A percentile compares a stretch with the other conserved stretches of the same genome.
Evolutionary conservation across 2,113 vertebrate genomes (phyloP).

Genomic region (Butastur rufipennis): DNA sequence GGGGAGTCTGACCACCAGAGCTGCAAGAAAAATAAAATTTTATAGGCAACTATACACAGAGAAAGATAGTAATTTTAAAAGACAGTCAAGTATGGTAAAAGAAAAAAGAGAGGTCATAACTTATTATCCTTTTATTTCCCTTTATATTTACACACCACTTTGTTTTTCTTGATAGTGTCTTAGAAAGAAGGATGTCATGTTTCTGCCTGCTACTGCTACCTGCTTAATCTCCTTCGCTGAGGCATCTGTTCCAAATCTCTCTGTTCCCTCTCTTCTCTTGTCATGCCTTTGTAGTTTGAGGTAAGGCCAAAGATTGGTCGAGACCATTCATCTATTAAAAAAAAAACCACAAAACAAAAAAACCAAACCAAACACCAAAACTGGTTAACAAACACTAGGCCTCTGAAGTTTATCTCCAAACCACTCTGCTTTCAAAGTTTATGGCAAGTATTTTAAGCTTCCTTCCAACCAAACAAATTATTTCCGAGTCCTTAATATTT

Average conservation of each 20-base stretch:
- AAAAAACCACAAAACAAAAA: not conserved
- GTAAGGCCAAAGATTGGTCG: constrained; percentile 96
- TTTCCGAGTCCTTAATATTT: not conserved
- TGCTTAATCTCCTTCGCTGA: constrained; percentile 86
- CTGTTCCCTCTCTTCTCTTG: constrained; percentile 94
- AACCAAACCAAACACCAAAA: not conserved
- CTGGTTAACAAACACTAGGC: not conserved
- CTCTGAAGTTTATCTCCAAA: not conserved
- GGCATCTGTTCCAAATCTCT: constrained; percentile 97
- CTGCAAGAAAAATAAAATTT: constrained; percentile 64
- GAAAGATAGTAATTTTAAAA: not conserved
- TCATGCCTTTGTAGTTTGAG: constrained; percentile 98
- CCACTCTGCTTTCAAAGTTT: not conserved
- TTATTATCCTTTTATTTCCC: not conserved
- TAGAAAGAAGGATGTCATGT: not conserved
- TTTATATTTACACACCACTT: not conserved
- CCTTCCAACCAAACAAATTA: not conserved
- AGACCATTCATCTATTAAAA: constrained; percentile 91
- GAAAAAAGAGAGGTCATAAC: not conserved
- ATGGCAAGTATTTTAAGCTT: not conserved
- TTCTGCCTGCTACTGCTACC: constrained; percentile 70
- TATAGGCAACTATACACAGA: not conserved
- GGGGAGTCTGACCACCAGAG: constrained; percentile 94
- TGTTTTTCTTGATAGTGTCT: not conserved
- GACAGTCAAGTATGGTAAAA: not conserved